phyloP scores from a whole-genome alignment of 2,888 invertebrate species.

The Eupithecia vulgata region DNA sequence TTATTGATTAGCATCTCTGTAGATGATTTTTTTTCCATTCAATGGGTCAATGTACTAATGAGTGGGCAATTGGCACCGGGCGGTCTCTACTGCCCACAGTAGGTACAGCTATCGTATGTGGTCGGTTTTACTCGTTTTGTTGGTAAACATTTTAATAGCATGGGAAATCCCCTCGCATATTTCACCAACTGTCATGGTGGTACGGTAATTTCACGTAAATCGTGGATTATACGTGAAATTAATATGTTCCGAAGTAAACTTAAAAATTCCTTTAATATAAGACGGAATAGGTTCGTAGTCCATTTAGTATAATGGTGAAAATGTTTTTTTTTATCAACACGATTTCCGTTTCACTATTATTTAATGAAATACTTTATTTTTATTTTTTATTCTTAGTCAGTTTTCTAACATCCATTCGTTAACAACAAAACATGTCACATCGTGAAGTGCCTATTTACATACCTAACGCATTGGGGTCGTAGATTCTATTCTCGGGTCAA shows the following conservation, averaged over 20 bases:
- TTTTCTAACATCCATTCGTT: not conserved
- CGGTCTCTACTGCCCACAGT: conserved; percentile 12
- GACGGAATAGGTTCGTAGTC: too few species aligned
- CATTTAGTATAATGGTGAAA: too few species aligned
- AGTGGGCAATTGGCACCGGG: conserved; percentile 51
- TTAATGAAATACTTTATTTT: not conserved
- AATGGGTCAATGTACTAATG: conserved; percentile 45
- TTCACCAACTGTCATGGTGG: not conserved
- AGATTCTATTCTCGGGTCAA: conserved; percentile 43
- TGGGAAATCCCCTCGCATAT: not conserved
- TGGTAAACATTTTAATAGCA: not conserved
- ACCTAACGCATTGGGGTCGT: conserved; percentile 32
- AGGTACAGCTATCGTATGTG: not conserved
- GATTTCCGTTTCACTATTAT: not conserved
- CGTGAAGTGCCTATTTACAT: conserved; percentile 45
- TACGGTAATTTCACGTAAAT: not conserved
- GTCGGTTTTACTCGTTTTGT: not conserved
- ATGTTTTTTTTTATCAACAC: not conserved
- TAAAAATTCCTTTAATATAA: too few species aligned
- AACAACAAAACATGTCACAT: conserved; percentile 6
- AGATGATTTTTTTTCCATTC: conserved; percentile 17
- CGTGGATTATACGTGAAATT: too few species aligned
- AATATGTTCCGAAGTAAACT: not conserved
- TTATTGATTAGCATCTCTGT: conserved; percentile 27
- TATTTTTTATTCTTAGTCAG: not conserved